phyloP scores from a whole-genome alignment of 2,888 invertebrate species.

The Stratiomys singularior region DNA sequence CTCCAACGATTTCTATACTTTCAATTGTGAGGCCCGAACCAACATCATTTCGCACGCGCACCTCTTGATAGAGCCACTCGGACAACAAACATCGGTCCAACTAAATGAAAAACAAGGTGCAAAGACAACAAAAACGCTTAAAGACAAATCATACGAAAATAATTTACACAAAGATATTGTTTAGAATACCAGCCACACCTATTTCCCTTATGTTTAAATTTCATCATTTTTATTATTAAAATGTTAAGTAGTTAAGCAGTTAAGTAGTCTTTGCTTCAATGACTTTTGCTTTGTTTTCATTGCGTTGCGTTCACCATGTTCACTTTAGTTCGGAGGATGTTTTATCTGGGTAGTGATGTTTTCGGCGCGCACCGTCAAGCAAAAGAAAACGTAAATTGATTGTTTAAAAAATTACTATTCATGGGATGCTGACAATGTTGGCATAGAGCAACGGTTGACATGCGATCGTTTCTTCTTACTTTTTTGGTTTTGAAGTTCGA shows the following conservation, averaged over 20 bases:
- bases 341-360: background rate
- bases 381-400: constrained; percentile 13
- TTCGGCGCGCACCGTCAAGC: background rate
- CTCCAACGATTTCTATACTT: background rate
- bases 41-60: too few species aligned
- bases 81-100: background rate
- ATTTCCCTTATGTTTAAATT: constrained; percentile 24
- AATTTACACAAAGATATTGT: background rate
- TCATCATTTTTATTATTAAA: constrained; percentile 37
- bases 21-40: background rate
- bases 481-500: background rate
- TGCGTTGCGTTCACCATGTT: background rate
- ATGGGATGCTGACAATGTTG: constrained; percentile 6
- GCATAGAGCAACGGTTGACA: background rate
- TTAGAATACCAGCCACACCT: background rate
- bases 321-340: background rate
- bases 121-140: background rate
- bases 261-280: constrained; percentile 15
- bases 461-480: background rate
- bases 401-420: constrained; percentile 7
- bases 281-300: constrained; percentile 6
- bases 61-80: background rate
- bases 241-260: constrained; percentile 23
- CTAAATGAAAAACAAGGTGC: background rate
- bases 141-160: constrained; percentile 6